Base-by-base conservation (phyloP, 2,888 invertebrate species). In the Ethmia dodecea region DNA sequence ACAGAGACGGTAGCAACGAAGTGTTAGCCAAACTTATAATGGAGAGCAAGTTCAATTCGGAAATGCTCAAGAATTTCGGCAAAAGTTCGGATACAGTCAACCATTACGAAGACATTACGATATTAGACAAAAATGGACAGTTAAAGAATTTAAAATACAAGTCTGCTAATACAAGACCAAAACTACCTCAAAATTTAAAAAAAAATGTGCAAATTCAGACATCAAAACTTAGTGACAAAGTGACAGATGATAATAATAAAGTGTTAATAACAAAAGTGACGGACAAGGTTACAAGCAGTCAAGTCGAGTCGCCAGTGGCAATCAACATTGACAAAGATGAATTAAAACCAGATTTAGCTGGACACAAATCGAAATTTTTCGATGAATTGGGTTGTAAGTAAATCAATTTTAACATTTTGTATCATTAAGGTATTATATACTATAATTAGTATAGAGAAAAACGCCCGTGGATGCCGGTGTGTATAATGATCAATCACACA, bases 341-440 rank as follows among this genome's bases (percentile, higher is more conserved):
- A 31, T 37, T 33, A 24, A 47, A 45, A 35, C 37, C 44, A n/a
- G 35, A 45, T 31, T 29, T 44, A 1, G 52, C 38, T 38, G 59
- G 55, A 4, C 63, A 66, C 16, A 83, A 77, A 39, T 74, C 88
- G n/a, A 90, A 90, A 63, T 92, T 92, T 56, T 91, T 92, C 50
- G 92, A 92, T 57, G 92, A 92, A 55, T 63, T 92, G 38, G 92
- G 90, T 57, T 67, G 92, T 92, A 84, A 91, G 92, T 91, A 80
- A 18, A 5, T 34, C n/a, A n/a, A n/a, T n/a, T n/a, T n/a, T 28
- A 10, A 14, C 10, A 5, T 6, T 14, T 6, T 13, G 9, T 24
- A 14, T 31, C 13, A 24, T 10, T n/a, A n/a, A n/a, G n/a, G n/a
- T n/a, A n/a, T n/a, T n/a, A n/a, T n/a, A n/a, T n/a, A n/a, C n/a